These are phyloP conservation scores for Macrobrachium nipponense DNA, from an alignment of 1,140 invertebrate genomes.

Conservation along the genomic window DNA sequence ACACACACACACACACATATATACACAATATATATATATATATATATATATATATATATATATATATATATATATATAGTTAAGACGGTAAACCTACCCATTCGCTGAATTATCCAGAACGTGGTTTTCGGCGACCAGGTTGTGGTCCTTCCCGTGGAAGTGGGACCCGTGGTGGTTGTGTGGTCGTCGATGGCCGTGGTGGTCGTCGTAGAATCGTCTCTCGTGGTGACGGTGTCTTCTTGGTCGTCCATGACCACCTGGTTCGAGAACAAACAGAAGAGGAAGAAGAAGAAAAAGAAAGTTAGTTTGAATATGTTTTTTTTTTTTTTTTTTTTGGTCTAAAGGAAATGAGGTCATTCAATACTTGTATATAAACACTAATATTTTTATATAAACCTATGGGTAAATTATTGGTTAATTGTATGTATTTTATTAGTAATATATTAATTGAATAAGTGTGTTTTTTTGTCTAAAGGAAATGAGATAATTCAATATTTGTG, in stretches of 20 bases:
- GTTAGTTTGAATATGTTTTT: background rate
- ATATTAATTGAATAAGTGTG: too few species aligned
- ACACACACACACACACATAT: too few species aligned
- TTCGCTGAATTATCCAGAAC: conserved; percentile 32
- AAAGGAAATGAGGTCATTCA: background rate
- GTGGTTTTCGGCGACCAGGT: conserved; percentile 31
- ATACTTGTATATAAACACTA: too few species aligned
- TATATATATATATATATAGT: background rate
- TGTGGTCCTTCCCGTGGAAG: conserved; percentile 9
- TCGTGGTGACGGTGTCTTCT: conserved; percentile 46
- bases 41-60: background rate
- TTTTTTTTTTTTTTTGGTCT: too few species aligned
- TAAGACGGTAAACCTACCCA: conserved; percentile 21
- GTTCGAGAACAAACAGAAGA: background rate
- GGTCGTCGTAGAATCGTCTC: conserved; percentile 26
- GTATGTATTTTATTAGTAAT: too few species aligned
- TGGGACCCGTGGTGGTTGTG: background rate
- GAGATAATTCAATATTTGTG: too few species aligned
- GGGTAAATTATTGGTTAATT: too few species aligned
- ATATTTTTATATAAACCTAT: too few species aligned
- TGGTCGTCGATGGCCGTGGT: conserved; percentile 4
- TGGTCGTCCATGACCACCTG: conserved; percentile 44
- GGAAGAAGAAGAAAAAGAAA: background rate
- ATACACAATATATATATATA: background rate
- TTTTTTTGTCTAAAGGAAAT: too few species aligned